phyloP scores from a whole-genome alignment of 1,140 invertebrate species.

The Euschistus heros region DNA sequence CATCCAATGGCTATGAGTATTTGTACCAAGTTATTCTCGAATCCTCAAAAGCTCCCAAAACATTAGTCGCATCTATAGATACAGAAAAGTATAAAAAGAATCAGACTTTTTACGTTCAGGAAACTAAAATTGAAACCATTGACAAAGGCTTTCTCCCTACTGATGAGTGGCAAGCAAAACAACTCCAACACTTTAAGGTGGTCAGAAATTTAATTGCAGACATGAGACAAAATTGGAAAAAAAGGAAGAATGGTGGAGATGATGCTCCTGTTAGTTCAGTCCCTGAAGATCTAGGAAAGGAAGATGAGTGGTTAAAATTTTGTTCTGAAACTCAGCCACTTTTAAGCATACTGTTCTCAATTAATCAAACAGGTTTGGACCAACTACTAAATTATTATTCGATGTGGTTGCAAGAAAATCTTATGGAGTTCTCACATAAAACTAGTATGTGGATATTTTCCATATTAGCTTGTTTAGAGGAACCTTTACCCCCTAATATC shows the following conservation, averaged over 20 bases:
- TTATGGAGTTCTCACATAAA: neutral
- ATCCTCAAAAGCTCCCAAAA: neutral
- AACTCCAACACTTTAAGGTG: neutral
- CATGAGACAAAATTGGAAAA: neutral
- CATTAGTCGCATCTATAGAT: neutral
- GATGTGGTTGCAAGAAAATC: neutral
- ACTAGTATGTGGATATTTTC: constrained; percentile 5
- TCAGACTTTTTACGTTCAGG: neutral
- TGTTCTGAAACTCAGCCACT: neutral
- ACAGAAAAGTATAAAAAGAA: neutral
- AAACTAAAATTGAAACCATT: neutral
- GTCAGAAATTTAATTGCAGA: neutral
- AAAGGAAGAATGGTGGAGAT: neutral
- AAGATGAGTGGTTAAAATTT: neutral
- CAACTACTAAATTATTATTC: constrained; percentile 1
- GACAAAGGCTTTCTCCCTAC: neutral
- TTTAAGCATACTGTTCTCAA: neutral
- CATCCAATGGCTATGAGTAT: constrained; percentile 8
- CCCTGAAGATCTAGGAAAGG: neutral
- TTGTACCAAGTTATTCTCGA: neutral
- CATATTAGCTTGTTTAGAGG: constrained; percentile 3
- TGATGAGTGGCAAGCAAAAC: neutral
- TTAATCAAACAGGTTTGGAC: neutral
- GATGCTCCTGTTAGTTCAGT: too few relatives aligned
- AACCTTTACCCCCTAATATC: neutral